Evolutionary conservation across 1,140 invertebrate genomes (phyloP).

Genomic region (Eriocheir sinensis): DNA sequence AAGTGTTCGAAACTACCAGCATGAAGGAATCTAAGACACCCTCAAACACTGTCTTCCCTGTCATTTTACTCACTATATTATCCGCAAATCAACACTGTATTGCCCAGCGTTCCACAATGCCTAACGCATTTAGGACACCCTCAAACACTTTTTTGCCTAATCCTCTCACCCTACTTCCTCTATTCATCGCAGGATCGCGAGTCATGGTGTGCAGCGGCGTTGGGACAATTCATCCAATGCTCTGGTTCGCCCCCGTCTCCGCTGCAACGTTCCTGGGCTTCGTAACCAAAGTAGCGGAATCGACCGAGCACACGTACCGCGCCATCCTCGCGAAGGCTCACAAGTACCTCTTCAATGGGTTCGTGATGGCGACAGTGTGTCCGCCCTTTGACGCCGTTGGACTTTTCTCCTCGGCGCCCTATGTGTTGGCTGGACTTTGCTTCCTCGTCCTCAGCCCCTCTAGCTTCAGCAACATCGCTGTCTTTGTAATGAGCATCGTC

Average conservation of each 20-base stretch:
- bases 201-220: conserved; percentile 58
- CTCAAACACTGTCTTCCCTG: too few species aligned
- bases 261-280: conserved; percentile 43
- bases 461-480: not conserved
- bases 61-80: too few species aligned
- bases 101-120: too few species aligned
- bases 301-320: conserved; percentile 20
- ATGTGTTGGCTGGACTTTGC: conserved; percentile 55
- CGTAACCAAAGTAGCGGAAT: conserved; percentile 56
- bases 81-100: too few species aligned
- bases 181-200: conserved; percentile 38
- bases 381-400: conserved; percentile 43
- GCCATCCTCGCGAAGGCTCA: conserved; percentile 44
- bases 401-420: conserved; percentile 44
- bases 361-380: conserved; percentile 55
- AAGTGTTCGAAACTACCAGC: too few species aligned
- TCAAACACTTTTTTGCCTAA: too few species aligned
- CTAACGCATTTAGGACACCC: too few species aligned
- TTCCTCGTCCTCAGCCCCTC: conserved; percentile 38
- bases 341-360: conserved; percentile 53
- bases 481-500: conserved; percentile 51
- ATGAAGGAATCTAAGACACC: too few species aligned
- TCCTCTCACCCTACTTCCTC: too few species aligned
- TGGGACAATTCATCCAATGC: conserved; percentile 47
- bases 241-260: conserved; percentile 52